Percentiles rank a stretch among this genome's conserved stretches.
Evolutionary conservation across 2,888 invertebrate genomes (phyloP).

Genomic region (Melangyna quadrimaculata): DNA sequence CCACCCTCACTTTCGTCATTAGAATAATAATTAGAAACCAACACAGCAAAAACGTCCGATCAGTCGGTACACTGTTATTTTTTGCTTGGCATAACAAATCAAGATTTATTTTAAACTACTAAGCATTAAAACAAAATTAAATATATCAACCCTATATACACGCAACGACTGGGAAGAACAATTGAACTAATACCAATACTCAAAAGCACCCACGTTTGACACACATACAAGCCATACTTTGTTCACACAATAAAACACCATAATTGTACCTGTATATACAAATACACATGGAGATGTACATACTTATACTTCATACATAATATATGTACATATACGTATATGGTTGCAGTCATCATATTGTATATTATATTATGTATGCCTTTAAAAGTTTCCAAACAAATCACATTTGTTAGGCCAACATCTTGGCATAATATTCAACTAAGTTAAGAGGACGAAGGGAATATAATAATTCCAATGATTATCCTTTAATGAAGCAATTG

Average conservation of each 20-base stretch:
- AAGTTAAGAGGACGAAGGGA: slow-evolving; percentile 54
- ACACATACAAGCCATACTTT: slow-evolving; percentile 17
- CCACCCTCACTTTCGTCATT: too few species aligned
- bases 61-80: too few species aligned
- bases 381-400: slow-evolving; percentile 67
- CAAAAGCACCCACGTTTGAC: slow-evolving; percentile 37
- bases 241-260: slow-evolving; percentile 9
- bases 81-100: too few species aligned
- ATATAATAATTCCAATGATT: slow-evolving; percentile 68
- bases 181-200: background rate
- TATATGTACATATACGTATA: background rate
- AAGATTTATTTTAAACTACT: too few species aligned
- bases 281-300: background rate
- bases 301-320: background rate
- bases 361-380: background rate
- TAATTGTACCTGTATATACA: background rate
- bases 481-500: slow-evolving; percentile 70
- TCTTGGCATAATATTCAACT: slow-evolving; percentile 39
- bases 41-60: too few species aligned
- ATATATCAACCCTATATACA: background rate
- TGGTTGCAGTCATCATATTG: too few species aligned
- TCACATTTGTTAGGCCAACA: slow-evolving; percentile 66
- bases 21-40: too few species aligned
- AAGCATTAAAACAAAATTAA: background rate
- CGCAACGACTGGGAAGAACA: background rate